These are phyloP conservation scores for Enteromius radiatus DNA, from an alignment of 2,797 vertebrate species.

Conservation along the genomic window DNA sequence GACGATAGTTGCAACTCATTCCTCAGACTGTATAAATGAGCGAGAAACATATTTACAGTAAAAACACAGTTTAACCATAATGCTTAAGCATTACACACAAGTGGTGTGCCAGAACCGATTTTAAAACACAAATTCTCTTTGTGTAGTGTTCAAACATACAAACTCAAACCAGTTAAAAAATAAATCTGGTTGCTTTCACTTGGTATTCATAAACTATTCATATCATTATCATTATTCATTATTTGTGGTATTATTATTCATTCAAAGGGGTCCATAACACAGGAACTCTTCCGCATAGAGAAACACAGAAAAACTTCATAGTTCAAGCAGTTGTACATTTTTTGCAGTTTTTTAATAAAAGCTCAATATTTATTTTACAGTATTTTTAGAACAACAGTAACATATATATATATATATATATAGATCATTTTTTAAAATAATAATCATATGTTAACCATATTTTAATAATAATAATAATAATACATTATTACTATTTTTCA, in stretches of 20 bases:
- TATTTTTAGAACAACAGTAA: not conserved
- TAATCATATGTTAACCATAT: not conserved
- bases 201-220: not conserved
- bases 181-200: not conserved
- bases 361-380: not conserved
- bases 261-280: not conserved
- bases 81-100: not conserved
- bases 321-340: not conserved
- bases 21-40: constrained; percentile 7
- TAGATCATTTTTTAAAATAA: too few species aligned
- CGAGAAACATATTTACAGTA: constrained; percentile 20
- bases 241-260: not conserved
- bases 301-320: not conserved
- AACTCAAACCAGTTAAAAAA: not conserved
- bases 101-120: not conserved
- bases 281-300: not conserved
- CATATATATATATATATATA: too few species aligned
- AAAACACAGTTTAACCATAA: constrained; percentile 14
- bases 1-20: not conserved
- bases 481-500: too few species aligned
- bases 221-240: too few species aligned
- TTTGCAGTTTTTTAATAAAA: not conserved
- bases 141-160: not conserved
- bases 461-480: not conserved
- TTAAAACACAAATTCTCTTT: not conserved